Evolutionary conservation across 1,140 invertebrate genomes (phyloP), one percentile per base, ranked within the genome.

Genomic region (Zophobas morio): DNA sequence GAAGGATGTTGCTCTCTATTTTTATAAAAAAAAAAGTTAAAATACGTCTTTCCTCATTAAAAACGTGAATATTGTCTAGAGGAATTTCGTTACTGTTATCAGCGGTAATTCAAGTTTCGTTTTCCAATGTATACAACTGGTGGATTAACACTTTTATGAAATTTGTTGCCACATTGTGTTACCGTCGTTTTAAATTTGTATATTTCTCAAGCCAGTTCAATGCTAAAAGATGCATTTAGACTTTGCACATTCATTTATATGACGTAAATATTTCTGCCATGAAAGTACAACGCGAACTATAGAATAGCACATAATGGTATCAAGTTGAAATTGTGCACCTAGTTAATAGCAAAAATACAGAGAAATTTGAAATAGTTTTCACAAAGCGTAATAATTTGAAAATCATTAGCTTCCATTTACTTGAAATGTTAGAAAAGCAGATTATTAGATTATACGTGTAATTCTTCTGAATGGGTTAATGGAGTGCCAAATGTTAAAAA

Each of bases 401-500:
- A 51, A 63, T 37, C 2, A n/a, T 63, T 3, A 63, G 35, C 57
- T 63, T 37, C 8, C 40, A 63, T 63, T 63, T 63, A 63, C 57
- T 39, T n/a, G 33, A 66, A 66, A n/a, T 66, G 39, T 66, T 66
- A 66, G 39, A 66, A 20, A 8, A 36, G 34, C 56, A 6, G n/a
- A 20, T n/a, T 20, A 51, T 20, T 51, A 51, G 49, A 20, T 51
- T 6, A n/a, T 6, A 51, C 6, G 20, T 70, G 63, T 70, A 8
- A 20, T 37, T 70, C 33, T 37, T 70, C 33, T 35, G 6, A 37
- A 39, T 70, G 63, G 36, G 63, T 70, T 70, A 60, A 70, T 70
- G 63, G 37, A 8, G 63, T 70, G 63, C 63, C 63, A 70, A 70
- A 70, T 39, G 20, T 37, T n/a, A 63, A n/a, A 70, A 70, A 73